phyloP scores from a whole-genome alignment of 2,113 vertebrate genomes.

The Phrynocephalus versicolor region DNA sequence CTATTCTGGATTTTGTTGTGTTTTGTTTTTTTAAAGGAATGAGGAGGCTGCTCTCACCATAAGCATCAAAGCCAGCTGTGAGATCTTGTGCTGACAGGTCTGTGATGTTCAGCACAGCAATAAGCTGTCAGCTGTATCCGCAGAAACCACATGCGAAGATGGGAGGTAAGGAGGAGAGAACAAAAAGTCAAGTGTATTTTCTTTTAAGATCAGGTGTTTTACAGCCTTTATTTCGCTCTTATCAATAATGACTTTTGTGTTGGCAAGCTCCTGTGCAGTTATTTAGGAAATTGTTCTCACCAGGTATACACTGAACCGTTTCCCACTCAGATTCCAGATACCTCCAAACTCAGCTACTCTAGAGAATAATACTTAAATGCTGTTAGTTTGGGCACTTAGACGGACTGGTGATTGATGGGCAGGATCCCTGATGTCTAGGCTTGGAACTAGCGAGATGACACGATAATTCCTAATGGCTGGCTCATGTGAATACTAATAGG shows the following conservation, averaged over 20 bases:
- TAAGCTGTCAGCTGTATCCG: not conserved
- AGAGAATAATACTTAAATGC: constrained; percentile 48
- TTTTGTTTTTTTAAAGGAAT: constrained; percentile 28
- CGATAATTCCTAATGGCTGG: constrained; percentile 53
- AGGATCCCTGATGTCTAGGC: constrained; percentile 58
- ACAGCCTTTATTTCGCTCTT: not conserved
- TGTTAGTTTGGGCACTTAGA: constrained; percentile 60
- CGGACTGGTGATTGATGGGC: constrained; percentile 59
- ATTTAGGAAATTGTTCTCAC: constrained; percentile 1
- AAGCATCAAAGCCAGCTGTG: constrained; percentile 57
- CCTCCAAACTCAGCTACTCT: constrained; percentile 56
- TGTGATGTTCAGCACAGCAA: not conserved
- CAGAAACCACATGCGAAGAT: not conserved
- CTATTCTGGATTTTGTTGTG: not conserved
- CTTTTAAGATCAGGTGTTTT: not conserved
- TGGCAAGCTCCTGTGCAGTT: not conserved
- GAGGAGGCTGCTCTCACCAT: constrained; percentile 44
- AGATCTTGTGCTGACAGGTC: constrained; percentile 35
- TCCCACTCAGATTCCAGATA: constrained; percentile 55
- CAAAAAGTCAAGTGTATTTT: not conserved
- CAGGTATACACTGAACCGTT: constrained; percentile 1
- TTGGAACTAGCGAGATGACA: constrained; percentile 64
- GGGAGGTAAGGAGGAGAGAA: not conserved
- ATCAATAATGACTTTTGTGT: not conserved
- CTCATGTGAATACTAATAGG: constrained; percentile 60